Evolutionary conservation across 1,140 invertebrate genomes (phyloP), one percentile per base, ranked within the genome.

Genomic region (Rhagoletis pomonella): DNA sequence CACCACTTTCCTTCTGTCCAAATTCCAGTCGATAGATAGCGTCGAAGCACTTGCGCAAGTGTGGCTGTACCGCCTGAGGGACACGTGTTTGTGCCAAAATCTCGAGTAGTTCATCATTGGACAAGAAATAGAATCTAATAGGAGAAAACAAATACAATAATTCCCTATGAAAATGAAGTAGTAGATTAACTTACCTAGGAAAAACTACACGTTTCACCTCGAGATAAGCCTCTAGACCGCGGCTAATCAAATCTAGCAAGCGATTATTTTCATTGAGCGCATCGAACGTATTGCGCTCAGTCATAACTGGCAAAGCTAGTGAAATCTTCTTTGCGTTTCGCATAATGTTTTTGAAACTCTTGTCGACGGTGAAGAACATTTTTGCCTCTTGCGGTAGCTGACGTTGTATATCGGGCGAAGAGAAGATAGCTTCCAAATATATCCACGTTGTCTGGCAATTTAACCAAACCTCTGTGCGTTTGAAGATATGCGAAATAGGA

Each of bases 61-160:
- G 97, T 10, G 96, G 96, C 90, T 98, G 97, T 0, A 98, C 97
- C 1, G 97, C 97, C 88, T 97, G 96, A 0, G 97, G 97, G 93
- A 98, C 97, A 88, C 96, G 94, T 0, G 97, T 97, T 95, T 98
- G 97, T 62, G 97, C 97, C 77, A 99, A 94, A 90, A 99, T 98
- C 94, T 99, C 98, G 55, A 99, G 94, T 19, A 99, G 93, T 91
- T 99, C 98, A 89, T 98, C 97, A 93, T 99, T 99, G 1, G 98
- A 99, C 42, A 99, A 93, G 93, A 99, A 99, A 94, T 98, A 99
- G 93, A 99, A 97, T 87, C 92, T 93, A 12, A 69, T 17, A 44
- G 5, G 14, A 87, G 12, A 2, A 29, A 67, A 3, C 19, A 12
- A 60, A 14, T 9, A 58, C 6, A 60, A 69, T 7, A 39, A 17